Conservation (phyloP, 2,888 invertebrate genomes). For the Oasisia sp. region DNA sequence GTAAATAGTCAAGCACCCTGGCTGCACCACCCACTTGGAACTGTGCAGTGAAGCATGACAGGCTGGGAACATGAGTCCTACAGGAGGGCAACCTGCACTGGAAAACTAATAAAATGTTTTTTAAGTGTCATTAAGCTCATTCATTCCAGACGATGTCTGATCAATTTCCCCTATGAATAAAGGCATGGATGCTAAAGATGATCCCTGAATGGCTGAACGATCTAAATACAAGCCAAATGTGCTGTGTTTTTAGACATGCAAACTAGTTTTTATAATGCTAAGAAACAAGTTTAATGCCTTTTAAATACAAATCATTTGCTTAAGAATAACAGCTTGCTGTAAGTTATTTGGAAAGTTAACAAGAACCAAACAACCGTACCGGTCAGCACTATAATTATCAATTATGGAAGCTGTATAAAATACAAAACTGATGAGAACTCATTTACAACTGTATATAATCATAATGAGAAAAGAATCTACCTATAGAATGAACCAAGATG, state of each 20-base stretch:
- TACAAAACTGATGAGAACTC: too few relatives aligned
- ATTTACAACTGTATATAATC: too few relatives aligned
- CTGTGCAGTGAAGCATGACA: not conserved
- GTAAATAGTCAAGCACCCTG: slow-evolving; percentile 3
- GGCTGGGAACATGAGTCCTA: slow-evolving; percentile 3
- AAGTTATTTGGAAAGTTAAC: too few relatives aligned
- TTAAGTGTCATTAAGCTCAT: not conserved
- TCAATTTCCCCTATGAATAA: too few relatives aligned
- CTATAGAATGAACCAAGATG: too few relatives aligned
- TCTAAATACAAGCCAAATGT: too few relatives aligned
- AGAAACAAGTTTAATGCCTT: not conserved
- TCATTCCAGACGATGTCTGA: not conserved
- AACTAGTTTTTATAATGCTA: not conserved
- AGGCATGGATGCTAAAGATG: not conserved
- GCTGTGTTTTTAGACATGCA: not conserved
- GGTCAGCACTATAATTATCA: too few relatives aligned
- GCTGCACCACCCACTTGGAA: not conserved
- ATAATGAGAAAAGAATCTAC: too few relatives aligned
- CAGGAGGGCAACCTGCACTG: not conserved
- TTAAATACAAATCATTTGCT: too few relatives aligned
- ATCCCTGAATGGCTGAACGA: not conserved
- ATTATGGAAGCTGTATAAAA: too few relatives aligned
- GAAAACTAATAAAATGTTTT: not conserved
- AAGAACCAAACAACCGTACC: too few relatives aligned
- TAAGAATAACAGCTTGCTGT: too few relatives aligned